Conservation (phyloP, 2,113 vertebrate genomes). For the Desmodus rotundus region DNA sequence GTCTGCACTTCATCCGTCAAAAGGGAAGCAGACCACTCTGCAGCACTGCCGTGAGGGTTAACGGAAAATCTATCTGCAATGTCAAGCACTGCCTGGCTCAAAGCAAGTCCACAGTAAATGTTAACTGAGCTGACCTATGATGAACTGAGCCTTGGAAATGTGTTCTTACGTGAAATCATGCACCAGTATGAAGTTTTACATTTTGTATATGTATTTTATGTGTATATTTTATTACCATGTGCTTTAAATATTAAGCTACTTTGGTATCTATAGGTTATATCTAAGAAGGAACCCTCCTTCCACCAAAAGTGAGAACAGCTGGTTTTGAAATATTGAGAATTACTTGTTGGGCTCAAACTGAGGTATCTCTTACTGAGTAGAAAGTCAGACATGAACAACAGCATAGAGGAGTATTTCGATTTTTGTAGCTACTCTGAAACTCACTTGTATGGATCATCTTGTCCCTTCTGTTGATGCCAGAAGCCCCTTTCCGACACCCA, state of each 20-base stretch:
- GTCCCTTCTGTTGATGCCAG: background rate
- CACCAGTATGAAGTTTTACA: too few relatives aligned
- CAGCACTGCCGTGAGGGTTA: background rate
- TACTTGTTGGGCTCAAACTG: background rate
- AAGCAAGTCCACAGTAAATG: background rate
- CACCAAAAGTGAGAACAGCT: background rate
- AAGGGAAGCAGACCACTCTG: background rate
- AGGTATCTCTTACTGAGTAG: background rate
- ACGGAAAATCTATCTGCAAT: background rate
- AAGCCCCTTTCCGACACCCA: background rate
- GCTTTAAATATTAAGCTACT: background rate
- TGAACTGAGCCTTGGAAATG: background rate
- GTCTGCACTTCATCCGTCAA: background rate
- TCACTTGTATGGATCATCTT: background rate
- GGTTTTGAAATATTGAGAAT: background rate
- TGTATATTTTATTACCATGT: background rate
- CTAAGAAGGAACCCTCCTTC: background rate
- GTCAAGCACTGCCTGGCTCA: background rate
- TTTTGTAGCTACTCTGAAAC: background rate
- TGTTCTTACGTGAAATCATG: background rate
- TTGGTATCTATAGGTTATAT: background rate
- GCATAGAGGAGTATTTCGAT: background rate
- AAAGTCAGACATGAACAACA: background rate
- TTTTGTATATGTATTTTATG: background rate
- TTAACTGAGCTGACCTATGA: background rate